phyloP scores from a whole-genome alignment of 2,797 vertebrate species.

The Rhinogobio ventralis region DNA sequence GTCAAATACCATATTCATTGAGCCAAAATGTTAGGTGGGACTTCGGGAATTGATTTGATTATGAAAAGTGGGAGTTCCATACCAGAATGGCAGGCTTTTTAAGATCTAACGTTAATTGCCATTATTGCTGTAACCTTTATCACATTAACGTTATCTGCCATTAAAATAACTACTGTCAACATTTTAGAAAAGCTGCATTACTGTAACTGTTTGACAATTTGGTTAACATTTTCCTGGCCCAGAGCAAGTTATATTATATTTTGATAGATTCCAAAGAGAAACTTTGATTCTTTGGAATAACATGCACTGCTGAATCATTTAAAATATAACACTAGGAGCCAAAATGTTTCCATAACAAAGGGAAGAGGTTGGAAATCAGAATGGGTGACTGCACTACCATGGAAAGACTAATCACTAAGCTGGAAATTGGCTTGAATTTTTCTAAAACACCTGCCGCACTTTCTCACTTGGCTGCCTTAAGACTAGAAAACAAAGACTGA shows the following conservation, averaged over 20 bases:
- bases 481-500: slow-evolving; percentile 3
- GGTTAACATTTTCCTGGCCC: background rate
- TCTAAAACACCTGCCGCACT: slow-evolving; percentile 2
- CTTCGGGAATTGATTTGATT: background rate
- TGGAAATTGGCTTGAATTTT: slow-evolving; percentile 10
- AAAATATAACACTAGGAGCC: background rate
- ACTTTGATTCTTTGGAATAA: background rate
- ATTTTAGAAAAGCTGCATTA: background rate
- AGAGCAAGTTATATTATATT: background rate
- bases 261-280: background rate
- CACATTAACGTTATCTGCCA: background rate
- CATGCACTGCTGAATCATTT: background rate
- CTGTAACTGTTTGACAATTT: background rate
- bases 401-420: background rate
- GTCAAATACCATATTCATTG: background rate
- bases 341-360: slow-evolving; percentile 18
- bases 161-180: background rate
- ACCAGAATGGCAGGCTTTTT: background rate
- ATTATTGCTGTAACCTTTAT: background rate
- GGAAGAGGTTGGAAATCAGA: background rate
- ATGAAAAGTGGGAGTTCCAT: background rate
- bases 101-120: no score
- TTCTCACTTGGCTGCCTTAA: slow-evolving; percentile 13
- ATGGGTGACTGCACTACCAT: background rate
- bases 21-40: background rate